Evolutionary conservation across 2,888 invertebrate species (phyloP).

Genomic region (Orthosia gracilis): DNA sequence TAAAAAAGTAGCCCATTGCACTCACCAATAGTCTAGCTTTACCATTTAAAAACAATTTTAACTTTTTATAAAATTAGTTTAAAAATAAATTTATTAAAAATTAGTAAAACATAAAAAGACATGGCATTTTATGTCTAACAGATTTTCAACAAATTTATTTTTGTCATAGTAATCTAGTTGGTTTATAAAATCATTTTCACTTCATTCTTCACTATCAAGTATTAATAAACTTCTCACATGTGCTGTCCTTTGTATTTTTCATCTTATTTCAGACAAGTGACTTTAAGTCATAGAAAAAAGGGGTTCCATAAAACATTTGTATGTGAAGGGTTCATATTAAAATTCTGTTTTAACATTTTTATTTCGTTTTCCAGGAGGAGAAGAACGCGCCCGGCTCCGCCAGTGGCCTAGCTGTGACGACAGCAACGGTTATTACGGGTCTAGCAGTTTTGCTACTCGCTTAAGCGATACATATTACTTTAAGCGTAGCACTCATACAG

Average conservation of each 20-base stretch:
- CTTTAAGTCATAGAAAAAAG: not conserved
- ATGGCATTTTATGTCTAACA: not conserved
- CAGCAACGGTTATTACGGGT: slow-evolving; percentile 64
- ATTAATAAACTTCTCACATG: not conserved
- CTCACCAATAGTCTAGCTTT: no score
- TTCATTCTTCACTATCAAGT: not conserved
- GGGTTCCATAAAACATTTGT: slow-evolving; percentile 13
- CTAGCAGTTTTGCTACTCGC: slow-evolving; percentile 51
- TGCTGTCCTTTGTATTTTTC: slow-evolving; percentile 13
- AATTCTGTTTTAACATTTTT: not conserved
- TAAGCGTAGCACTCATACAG: slow-evolving; percentile 19
- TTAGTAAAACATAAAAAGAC: no score
- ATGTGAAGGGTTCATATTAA: slow-evolving; percentile 5
- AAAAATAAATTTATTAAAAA: no score
- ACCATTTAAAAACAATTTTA: no score
- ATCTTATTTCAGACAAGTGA: not conserved
- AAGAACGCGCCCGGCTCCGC: slow-evolving; percentile 49
- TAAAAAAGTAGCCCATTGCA: not conserved
- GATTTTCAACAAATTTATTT: not conserved
- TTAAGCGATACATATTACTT: slow-evolving; percentile 44
- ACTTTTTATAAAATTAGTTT: no score
- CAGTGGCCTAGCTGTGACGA: slow-evolving; percentile 60
- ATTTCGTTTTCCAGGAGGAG: slow-evolving; percentile 53
- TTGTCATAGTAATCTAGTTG: not conserved
- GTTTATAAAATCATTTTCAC: slow-evolving; percentile 1